Base-by-base conservation (phyloP, 2,113 vertebrate species). In the Trichomycterus rosablanca region DNA sequence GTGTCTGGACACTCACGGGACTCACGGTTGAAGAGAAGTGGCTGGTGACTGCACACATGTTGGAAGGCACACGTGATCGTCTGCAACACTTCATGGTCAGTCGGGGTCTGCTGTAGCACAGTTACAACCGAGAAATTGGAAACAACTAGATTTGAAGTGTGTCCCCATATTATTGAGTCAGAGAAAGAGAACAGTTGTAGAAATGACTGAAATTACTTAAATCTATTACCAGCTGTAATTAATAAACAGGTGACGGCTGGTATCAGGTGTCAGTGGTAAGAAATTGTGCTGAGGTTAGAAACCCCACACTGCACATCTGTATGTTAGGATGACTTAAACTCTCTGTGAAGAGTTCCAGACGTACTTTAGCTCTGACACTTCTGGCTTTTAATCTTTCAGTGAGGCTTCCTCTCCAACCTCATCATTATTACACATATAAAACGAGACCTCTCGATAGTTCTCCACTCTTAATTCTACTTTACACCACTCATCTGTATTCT, bases 401-500 rank as follows among this genome's bases (percentile, higher is more conserved):
- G 19, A 23, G 30, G 12, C n/a, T 14, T 30, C 9, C 5, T 53
- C 30, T 12, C 40, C 12, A 23, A 24, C 6, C 14, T 53, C 37
- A 35, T 46, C 42, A 16, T 43, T 53, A 54, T 23, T 19, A 5
- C 20, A 14, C 30, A 26, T 49, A 62, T 30, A 43, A 55, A 50
- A 37, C 39, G 6, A 14, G 37, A 59, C n/a, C 26, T 7, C 18
- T 18, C 5, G 10, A 16, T 50, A 57, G 54, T 59, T 60, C 40
- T 11, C 23, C 44, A 11, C 19, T 18, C 24, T 48, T 49, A 26
- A 37, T 24, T 34, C 20, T 28, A 22, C 37, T 35, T 26, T 7
- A 54, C 24, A 15, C 46, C 7, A 15, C 12, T 35, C 67, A 39
- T 52, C 42, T 63, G 52, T 43, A 24, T 58, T 70, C 53, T 19